These are phyloP conservation scores for Mimachlamys varia DNA, from an alignment of 2,888 invertebrate genomes.

Conservation along the genomic window DNA sequence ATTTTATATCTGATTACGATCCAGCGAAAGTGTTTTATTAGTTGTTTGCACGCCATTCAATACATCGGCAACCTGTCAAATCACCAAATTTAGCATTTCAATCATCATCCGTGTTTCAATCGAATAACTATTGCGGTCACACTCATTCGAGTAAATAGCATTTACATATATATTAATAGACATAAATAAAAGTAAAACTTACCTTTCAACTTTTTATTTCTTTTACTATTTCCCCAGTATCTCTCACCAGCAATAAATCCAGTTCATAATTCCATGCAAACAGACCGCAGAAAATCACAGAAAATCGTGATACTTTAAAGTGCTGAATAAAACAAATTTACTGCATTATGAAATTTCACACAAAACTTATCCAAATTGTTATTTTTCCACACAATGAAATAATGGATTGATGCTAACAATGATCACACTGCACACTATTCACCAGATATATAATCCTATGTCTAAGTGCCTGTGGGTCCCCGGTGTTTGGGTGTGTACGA, in stretches of 20 bases:
- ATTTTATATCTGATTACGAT: not conserved
- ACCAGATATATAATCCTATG: not conserved
- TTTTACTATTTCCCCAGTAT: not conserved
- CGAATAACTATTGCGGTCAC: not conserved
- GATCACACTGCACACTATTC: not conserved
- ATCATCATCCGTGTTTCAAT: not conserved
- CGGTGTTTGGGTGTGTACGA: not conserved
- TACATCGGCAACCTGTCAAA: not conserved
- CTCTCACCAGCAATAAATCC: not conserved
- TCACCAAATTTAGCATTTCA: not conserved
- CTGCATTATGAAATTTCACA: slow-evolving; percentile 27
- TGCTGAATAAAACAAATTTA: not conserved
- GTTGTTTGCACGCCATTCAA: not conserved
- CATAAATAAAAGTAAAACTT: not conserved
- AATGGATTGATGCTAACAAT: not conserved
- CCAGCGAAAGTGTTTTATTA: not conserved
- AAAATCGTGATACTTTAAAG: not conserved
- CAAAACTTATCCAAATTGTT: not conserved
- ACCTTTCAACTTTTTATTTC: not conserved
- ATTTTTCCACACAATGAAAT: not conserved
- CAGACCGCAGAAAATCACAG: not conserved
- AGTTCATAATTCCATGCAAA: not conserved
- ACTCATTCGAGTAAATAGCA: not conserved
- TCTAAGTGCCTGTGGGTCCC: not conserved
- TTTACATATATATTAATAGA: not conserved